A percentile compares a stretch with the other conserved stretches of the same genome.
Evolutionary conservation across 2,797 vertebrate genomes (phyloP).

Genomic region (Danio choprae): DNA sequence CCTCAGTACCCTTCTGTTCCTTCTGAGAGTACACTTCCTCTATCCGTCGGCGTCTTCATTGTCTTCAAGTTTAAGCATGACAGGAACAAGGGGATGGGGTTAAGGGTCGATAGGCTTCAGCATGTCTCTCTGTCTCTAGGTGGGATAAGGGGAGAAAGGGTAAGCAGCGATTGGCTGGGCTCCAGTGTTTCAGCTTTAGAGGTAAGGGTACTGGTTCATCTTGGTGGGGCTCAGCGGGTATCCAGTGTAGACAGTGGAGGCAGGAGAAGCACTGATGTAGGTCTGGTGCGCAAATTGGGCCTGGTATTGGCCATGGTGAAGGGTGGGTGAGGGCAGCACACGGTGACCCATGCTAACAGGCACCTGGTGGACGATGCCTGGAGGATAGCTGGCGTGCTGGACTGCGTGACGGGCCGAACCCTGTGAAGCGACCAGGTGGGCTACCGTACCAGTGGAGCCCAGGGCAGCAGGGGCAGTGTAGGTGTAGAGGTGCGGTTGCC

Average conservation of each 20-base stretch:
- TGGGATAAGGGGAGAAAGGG: conserved; percentile 50
- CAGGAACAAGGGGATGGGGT: conserved; percentile 58
- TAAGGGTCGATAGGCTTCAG: conserved; percentile 50
- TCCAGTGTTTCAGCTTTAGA: conserved; percentile 87
- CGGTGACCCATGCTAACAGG: conserved; percentile 96
- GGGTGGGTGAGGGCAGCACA: conserved; percentile 92
- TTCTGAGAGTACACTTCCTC: conserved; percentile 55
- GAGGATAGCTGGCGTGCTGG: conserved; percentile 92
- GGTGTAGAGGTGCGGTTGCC: conserved; percentile 96
- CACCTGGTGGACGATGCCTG: conserved; percentile 96
- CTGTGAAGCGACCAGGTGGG: conserved; percentile 96
- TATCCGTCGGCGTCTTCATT: conserved; percentile 67
- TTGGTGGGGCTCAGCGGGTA: conserved; percentile 99
- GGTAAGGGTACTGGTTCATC: conserved; percentile 99
- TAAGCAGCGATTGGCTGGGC: conserved; percentile 72
- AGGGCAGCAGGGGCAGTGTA: conserved; percentile 91
- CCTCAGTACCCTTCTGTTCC: conserved; percentile 66
- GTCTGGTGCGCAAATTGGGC: conserved; percentile 98
- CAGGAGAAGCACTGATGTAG: conserved; percentile 98
- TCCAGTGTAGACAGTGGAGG: conserved; percentile 99
- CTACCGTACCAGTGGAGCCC: conserved; percentile 92
- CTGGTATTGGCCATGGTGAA: conserved; percentile 96
- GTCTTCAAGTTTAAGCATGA: conserved; percentile 78
- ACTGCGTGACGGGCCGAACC: conserved; percentile 90
- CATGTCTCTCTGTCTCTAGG: conserved; percentile 49